Evolutionary conservation across 2,888 invertebrate genomes (phyloP).

Genomic region (Myathropa florea): DNA sequence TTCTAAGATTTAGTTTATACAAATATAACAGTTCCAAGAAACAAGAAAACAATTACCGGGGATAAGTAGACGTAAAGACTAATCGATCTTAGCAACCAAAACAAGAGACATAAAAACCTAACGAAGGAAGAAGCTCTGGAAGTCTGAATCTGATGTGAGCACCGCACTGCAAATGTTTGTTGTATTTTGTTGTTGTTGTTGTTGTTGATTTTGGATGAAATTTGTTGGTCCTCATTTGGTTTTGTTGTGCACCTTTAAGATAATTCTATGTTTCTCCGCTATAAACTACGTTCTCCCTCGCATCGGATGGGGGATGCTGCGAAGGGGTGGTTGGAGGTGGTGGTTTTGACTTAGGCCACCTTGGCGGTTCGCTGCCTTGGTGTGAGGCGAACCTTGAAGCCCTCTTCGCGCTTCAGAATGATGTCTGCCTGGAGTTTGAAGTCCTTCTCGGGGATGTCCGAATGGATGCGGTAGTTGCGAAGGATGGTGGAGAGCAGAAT

Average conservation of each 20-base stretch:
- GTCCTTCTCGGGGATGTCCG: slow-evolving; percentile 85
- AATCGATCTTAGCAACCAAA: slow-evolving; percentile 39
- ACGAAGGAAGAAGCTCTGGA: slow-evolving; percentile 35
- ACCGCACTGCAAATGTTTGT: slow-evolving; percentile 55
- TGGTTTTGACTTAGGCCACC: slow-evolving; percentile 57
- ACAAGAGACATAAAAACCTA: slow-evolving; percentile 50
- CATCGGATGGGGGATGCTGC: background rate
- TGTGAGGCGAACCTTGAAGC: slow-evolving; percentile 87
- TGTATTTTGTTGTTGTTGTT: slow-evolving; percentile 9
- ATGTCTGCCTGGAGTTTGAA: slow-evolving; percentile 89
- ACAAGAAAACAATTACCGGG: slow-evolving; percentile 56
- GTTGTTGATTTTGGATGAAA: slow-evolving; percentile 26
- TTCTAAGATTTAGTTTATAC: slow-evolving; percentile 47
- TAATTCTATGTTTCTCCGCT: slow-evolving; percentile 55
- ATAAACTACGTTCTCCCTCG: slow-evolving; percentile 50
- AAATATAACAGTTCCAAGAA: slow-evolving; percentile 63
- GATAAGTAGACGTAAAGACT: slow-evolving; percentile 17
- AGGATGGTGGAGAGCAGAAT: slow-evolving; percentile 88
- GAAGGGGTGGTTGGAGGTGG: slow-evolving; percentile 30
- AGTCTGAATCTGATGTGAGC: slow-evolving; percentile 47
- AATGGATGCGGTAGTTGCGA: slow-evolving; percentile 87
- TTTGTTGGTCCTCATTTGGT: slow-evolving; percentile 33
- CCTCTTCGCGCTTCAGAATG: slow-evolving; percentile 89
- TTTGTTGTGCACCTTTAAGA: slow-evolving; percentile 28
- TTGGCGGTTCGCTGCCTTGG: slow-evolving; percentile 81